Conservation (phyloP, 2,797 vertebrate genomes). For the Graptemys geographica region DNA sequence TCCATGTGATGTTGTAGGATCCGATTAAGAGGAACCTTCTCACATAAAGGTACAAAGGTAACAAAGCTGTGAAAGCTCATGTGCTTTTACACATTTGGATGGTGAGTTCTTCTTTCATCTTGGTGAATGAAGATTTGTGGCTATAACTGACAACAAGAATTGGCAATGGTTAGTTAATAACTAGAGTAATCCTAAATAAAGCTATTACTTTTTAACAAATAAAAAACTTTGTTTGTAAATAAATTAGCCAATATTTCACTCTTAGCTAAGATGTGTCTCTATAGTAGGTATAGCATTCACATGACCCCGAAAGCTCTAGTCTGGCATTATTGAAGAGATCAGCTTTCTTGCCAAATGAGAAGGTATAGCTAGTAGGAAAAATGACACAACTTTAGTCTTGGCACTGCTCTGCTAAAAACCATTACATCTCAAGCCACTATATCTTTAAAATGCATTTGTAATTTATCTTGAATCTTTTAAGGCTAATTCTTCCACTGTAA, state of each 20-base stretch:
- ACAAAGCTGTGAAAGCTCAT: neutral
- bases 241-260: neutral
- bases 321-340: neutral
- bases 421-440: neutral
- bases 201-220: neutral
- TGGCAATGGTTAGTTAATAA: neutral
- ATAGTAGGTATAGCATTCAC: neutral
- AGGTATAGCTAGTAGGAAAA: neutral
- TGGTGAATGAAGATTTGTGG: constrained; percentile 52
- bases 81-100: neutral
- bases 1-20: neutral
- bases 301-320: neutral
- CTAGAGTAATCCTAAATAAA: constrained; percentile 46
- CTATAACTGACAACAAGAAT: constrained; percentile 15
- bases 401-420: neutral
- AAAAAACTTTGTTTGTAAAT: constrained; percentile 20
- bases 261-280: neutral
- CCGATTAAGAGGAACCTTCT: neutral
- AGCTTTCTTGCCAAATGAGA: neutral
- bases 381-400: neutral
- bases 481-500: neutral
- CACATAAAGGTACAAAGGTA: neutral
- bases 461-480: neutral
- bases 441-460: neutral
- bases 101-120: constrained; percentile 12